Percentiles rank a stretch among this genome's conserved stretches.
Evolutionary conservation across 2,888 invertebrate species (phyloP).

Genomic region (Ethmia dodecea): DNA sequence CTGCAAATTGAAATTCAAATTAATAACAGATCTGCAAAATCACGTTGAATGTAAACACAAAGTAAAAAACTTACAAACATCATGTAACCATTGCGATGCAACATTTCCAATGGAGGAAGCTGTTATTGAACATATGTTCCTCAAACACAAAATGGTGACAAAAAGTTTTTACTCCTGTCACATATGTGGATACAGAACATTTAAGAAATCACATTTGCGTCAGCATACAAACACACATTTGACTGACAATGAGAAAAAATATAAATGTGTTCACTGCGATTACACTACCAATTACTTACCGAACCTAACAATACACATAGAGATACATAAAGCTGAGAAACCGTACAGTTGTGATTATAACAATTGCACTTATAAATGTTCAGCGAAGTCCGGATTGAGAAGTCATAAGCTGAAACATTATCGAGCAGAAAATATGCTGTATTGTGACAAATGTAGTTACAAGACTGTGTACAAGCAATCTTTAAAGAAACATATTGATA

Average conservation of each 20-base stretch:
- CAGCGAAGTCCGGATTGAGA: constrained; percentile 31
- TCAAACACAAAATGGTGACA: constrained; percentile 20
- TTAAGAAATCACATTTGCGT: constrained; percentile 29
- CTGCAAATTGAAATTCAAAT: constrained; percentile 25
- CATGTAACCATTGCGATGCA: constrained; percentile 28
- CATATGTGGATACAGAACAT: constrained; percentile 32
- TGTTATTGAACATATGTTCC: constrained; percentile 22
- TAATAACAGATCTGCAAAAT: constrained; percentile 19
- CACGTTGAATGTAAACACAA: constrained; percentile 22
- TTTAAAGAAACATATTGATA: constrained; percentile 35
- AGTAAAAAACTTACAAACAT: constrained; percentile 17
- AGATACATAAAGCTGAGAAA: constrained; percentile 28
- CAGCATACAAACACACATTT: constrained; percentile 30
- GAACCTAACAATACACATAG: constrained; percentile 37
- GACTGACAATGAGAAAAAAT: constrained; percentile 15
- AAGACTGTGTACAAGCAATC: constrained; percentile 40
- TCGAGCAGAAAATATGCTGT: constrained; percentile 29
- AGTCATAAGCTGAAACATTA: constrained; percentile 38
- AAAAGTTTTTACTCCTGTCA: constrained; percentile 20
- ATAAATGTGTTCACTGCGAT: constrained; percentile 28
- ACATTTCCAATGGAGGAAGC: constrained; percentile 20
- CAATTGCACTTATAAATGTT: constrained; percentile 23
- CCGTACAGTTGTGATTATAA: constrained; percentile 25
- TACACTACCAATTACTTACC: constrained; percentile 30
- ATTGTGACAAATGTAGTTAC: constrained; percentile 45